These are phyloP conservation scores for Drosophila mayri DNA, from an alignment of 1,140 invertebrate species.

Conservation along the genomic window DNA sequence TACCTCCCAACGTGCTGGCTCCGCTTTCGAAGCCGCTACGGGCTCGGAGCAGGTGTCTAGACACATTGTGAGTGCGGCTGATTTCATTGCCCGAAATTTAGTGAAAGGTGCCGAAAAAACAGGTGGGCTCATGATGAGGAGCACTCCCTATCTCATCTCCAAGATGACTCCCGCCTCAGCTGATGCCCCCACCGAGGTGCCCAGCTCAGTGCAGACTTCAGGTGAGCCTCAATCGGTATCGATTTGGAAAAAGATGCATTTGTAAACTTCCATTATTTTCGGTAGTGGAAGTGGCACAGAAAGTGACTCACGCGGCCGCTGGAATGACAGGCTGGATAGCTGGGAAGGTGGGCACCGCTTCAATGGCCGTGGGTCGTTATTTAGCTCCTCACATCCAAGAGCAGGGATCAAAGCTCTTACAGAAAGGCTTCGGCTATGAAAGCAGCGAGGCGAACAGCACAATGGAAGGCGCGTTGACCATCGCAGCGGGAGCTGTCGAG, in stretches of 20 bases:
- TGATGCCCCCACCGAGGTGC: conserved; percentile 83
- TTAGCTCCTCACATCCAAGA: conserved; percentile 89
- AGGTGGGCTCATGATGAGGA: conserved; percentile 87
- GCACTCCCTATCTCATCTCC: conserved; percentile 87
- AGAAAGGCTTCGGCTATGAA: conserved; percentile 86
- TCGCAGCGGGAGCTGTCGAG: conserved; percentile 89
- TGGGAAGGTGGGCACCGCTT: conserved; percentile 88
- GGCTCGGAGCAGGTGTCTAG: conserved; percentile 73
- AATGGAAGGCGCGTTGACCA: conserved; percentile 88
- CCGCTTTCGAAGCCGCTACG: conserved; percentile 22
- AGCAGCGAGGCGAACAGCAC: conserved; percentile 86
- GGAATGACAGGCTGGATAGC: conserved; percentile 88
- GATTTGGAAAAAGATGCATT: background rate
- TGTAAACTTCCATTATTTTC: background rate
- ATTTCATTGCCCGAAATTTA: conserved; percentile 88
- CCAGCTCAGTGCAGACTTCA: conserved; percentile 85
- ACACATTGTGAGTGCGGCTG: conserved; percentile 86
- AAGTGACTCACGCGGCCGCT: conserved; percentile 87
- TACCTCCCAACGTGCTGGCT: conserved; percentile 59
- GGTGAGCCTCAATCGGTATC: background rate
- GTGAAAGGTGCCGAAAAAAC: conserved; percentile 89
- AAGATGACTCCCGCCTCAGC: conserved; percentile 86
- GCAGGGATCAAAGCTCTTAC: conserved; percentile 87
- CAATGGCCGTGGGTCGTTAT: conserved; percentile 87
- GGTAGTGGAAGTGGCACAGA: conserved; percentile 87